Evolutionary conservation across 2,113 vertebrate genomes (phyloP).

Genomic region (Diphyllodes magnificus): DNA sequence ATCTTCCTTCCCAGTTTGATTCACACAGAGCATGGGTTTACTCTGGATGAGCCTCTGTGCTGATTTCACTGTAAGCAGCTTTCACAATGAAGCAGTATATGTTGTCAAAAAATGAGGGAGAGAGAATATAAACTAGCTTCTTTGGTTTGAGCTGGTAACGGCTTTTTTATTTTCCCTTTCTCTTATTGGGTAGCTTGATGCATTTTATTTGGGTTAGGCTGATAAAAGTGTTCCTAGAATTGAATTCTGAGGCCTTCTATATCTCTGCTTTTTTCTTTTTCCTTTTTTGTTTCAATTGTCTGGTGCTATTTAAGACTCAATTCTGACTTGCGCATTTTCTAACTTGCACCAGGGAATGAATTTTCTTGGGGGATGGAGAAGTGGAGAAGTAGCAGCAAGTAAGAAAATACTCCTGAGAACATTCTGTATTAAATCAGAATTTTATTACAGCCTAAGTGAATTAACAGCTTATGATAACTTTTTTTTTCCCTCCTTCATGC

Average conservation of each 20-base stretch:
- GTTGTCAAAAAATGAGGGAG: background rate
- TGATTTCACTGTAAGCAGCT: background rate
- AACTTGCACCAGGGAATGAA: background rate
- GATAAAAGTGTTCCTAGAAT: background rate
- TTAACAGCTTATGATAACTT: background rate
- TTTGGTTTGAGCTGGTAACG: background rate
- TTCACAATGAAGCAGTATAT: background rate
- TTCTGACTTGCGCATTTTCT: background rate
- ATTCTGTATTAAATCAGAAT: background rate
- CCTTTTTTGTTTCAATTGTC: background rate
- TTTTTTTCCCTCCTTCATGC: background rate
- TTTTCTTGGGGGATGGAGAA: background rate
- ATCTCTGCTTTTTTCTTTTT: background rate
- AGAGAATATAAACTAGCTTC: background rate
- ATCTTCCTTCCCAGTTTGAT: background rate
- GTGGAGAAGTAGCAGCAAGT: background rate
- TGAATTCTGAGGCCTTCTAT: background rate
- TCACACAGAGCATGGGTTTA: background rate
- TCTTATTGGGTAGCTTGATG: background rate
- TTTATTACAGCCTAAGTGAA: background rate
- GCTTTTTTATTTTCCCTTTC: background rate
- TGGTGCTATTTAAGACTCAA: background rate
- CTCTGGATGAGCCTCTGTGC: background rate
- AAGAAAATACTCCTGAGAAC: background rate
- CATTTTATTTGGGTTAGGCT: background rate